Evolutionary conservation across 1,140 invertebrate genomes (phyloP).

Genomic region (Psix sp.): DNA sequence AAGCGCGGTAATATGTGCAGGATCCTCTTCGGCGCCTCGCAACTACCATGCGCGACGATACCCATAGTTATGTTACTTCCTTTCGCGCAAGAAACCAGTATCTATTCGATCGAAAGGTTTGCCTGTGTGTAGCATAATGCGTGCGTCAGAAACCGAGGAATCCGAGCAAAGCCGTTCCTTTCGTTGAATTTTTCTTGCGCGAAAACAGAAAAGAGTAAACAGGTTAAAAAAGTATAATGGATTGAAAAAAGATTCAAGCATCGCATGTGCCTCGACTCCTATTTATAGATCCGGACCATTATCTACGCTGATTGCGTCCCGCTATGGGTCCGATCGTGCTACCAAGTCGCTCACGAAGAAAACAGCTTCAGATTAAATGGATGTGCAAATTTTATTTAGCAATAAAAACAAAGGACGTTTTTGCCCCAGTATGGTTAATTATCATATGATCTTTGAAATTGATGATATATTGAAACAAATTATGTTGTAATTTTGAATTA

Average conservation of each 20-base stretch:
- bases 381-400: no score
- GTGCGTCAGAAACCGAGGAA: slow-evolving; percentile 60
- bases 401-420: no score
- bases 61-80: slow-evolving; percentile 68
- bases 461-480: no score
- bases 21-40: slow-evolving; percentile 51
- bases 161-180: slow-evolving; percentile 61
- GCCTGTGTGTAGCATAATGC: slow-evolving; percentile 45
- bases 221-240: slow-evolving; percentile 12
- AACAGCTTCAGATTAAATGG: no score
- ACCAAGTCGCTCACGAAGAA: slow-evolving; percentile 15
- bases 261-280: slow-evolving; percentile 63
- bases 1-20: slow-evolving; percentile 57
- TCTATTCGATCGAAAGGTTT: slow-evolving; percentile 42
- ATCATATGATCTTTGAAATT: no score
- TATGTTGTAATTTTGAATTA: no score
- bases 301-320: slow-evolving; percentile 60
- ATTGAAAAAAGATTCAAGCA: slow-evolving; percentile 56
- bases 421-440: no score
- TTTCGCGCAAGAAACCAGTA: slow-evolving; percentile 62
- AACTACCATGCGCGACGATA: slow-evolving; percentile 58
- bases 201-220: slow-evolving; percentile 9
- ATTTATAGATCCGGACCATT: slow-evolving; percentile 73
- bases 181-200: slow-evolving; percentile 42
- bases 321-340: slow-evolving; percentile 2